Percentiles rank a stretch among this genome's conserved stretches.
phyloP scores from a whole-genome alignment of 2,113 vertebrate genomes.

The Muntiacus reevesi region DNA sequence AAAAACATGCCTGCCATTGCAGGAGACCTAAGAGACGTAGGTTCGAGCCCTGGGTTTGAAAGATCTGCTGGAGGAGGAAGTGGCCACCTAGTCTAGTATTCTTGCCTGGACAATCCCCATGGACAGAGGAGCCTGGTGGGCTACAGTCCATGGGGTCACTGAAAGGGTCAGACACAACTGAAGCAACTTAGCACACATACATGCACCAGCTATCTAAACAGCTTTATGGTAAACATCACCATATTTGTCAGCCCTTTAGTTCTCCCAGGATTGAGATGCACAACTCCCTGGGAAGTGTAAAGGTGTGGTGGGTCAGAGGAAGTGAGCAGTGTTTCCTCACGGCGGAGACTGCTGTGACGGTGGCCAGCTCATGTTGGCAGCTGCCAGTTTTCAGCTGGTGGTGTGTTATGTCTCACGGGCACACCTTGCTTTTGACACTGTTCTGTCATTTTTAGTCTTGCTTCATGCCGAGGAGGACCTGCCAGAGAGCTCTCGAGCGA shows the following conservation, averaged over 20 bases:
- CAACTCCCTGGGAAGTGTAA: background rate
- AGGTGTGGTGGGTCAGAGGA: background rate
- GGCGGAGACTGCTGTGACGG: background rate
- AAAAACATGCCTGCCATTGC: background rate
- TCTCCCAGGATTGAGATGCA: background rate
- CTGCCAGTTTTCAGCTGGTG: background rate
- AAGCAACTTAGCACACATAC: background rate
- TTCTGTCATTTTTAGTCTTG: background rate
- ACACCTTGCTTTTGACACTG: background rate
- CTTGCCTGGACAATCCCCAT: background rate
- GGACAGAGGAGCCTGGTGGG: background rate
- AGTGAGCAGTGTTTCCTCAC: background rate
- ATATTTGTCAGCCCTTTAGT: background rate
- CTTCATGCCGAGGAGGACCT: background rate
- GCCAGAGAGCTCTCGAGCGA: background rate
- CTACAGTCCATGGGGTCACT: background rate
- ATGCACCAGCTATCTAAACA: background rate
- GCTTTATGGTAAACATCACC: background rate
- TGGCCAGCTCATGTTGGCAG: background rate
- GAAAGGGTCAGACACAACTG: background rate
- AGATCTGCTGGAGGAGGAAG: background rate
- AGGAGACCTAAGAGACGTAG: background rate
- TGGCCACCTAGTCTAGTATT: background rate
- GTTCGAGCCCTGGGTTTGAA: background rate
- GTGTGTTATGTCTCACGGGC: background rate